Evolutionary conservation across 2,113 vertebrate species (phyloP), one percentile per base, ranked within the genome.

Genomic region (Gambusia affinis): DNA sequence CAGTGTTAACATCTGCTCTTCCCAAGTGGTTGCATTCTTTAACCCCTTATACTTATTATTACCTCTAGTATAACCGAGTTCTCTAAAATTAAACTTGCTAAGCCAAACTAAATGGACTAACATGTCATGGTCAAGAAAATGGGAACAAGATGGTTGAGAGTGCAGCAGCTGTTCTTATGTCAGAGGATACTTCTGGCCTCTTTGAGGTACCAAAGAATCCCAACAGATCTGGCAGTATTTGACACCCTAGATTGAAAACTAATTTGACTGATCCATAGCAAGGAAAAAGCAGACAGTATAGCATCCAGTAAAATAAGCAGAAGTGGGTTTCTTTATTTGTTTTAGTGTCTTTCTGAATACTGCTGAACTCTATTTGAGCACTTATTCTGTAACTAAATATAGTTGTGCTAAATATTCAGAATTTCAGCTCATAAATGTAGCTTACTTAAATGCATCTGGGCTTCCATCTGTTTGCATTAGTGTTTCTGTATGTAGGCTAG

Each of bases 391-490:
- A 67, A 22, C 64, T 73, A 71, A 78, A 39, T 74, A 70, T 68
- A 60, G 47, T 65, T 86, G 76, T 67, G 77, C 81, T 66, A 70
- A 68, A 78, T 78, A 73, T 70, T 47, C 44, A 84, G 8, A 64
- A 51, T 78, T 80, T 83, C 42, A 77, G 31, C 75, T 72, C 7
- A 81, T 83, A 74, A 83, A 82, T 84, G 51, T 70, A 72, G n/a
- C 87, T 85, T 63, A 79, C 73, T 85, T 75, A 86, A 87, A 85
- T 82, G 69, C 81, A 81, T 84, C 73, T 88, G 81, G 80, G 75
- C 67, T 72, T 81, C 88, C 87, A 87, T 91, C 87, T 92, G 89
- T 83, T 83, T 89, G 80, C 70, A 68, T 44, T 51, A 8, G 44
- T 77, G 70, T 74, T 82, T 78, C 75, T 84, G 78, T 80, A 84